Conservation (phyloP, 2,113 vertebrate species). For the Amblyornis subalaris region DNA sequence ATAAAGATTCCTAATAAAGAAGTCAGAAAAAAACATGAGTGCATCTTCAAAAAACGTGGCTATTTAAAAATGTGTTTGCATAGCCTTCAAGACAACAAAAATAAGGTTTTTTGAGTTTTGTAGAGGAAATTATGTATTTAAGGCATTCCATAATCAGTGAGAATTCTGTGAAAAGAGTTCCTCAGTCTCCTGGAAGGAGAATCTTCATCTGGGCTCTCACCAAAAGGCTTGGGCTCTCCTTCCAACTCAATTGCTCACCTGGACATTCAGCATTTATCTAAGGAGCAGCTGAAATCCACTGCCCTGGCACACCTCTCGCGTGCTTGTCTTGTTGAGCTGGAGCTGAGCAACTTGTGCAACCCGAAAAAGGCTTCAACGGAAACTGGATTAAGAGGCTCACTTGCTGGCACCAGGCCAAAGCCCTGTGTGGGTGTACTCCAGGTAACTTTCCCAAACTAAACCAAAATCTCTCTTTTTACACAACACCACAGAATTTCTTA, state of each 20-base stretch:
- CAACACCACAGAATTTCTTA: neutral
- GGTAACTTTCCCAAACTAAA: neutral
- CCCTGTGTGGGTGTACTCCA: neutral
- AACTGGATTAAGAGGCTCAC: neutral
- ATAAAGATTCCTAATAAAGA: neutral
- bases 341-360: neutral
- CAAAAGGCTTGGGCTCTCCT: neutral
- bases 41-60: neutral
- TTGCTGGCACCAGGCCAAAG: neutral
- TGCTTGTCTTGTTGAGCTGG: neutral
- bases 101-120: neutral
- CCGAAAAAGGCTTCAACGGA: neutral
- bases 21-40: neutral
- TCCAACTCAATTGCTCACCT: neutral
- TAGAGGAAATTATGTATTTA: neutral
- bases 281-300: neutral
- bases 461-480: neutral
- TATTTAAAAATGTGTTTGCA: neutral
- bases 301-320: accelerated
- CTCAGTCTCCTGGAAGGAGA: neutral
- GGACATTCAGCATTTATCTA: neutral
- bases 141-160: neutral
- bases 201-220: neutral
- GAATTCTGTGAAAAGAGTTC: neutral
- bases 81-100: neutral